Evolutionary conservation across 2,888 invertebrate genomes (phyloP), one percentile per base, ranked within the genome.

Genomic region (Bunonema sp.): DNA sequence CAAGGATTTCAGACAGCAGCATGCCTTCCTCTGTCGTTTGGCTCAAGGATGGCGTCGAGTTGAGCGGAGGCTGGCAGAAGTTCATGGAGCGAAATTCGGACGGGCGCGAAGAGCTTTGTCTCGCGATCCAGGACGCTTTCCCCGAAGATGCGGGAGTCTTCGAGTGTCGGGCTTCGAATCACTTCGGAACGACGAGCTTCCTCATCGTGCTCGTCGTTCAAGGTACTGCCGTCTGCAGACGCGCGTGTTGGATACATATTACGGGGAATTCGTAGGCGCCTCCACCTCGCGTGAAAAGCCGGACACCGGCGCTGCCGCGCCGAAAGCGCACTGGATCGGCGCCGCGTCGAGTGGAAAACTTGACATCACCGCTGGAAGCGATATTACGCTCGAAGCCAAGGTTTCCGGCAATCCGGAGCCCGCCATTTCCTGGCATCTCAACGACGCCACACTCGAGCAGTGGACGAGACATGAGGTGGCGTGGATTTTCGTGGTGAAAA

Each of bases 171-270:
- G 93, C 93, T 19, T 82, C 81, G 54, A 97, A 93, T 74, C 76
- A 78, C 37, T 84, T 87, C 69, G 93, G 93, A 57, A 79, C 80
- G 21, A 88, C 89, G 61, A 89, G 91, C 75, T 87, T 86, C 71
- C 84, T 86, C 58, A 84, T 89, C 41, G 85, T 87, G 65, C 85
- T 88, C 61, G 33, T 28, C 21, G 26, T 48, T 26, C 33, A 7
- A 19, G 48, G 45, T 47, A 21, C 12, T 10, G n/a, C 7, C n/a
- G n/a, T n/a, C n/a, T n/a, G n/a, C n/a, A 56, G 37, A 44, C 41
- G n/a, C 52, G 54, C 36, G 53, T 53, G 10, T 35, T 34, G 22
- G 7, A 5, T 7, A 34, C 5, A 12, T 19, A 34, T 7, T 12
- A 20, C 4, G 16, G 23, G 18, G 7, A 16, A 21, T 26, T 15